Conservation (phyloP, 2,888 invertebrate genomes). For the Pollenia amentaria region DNA sequence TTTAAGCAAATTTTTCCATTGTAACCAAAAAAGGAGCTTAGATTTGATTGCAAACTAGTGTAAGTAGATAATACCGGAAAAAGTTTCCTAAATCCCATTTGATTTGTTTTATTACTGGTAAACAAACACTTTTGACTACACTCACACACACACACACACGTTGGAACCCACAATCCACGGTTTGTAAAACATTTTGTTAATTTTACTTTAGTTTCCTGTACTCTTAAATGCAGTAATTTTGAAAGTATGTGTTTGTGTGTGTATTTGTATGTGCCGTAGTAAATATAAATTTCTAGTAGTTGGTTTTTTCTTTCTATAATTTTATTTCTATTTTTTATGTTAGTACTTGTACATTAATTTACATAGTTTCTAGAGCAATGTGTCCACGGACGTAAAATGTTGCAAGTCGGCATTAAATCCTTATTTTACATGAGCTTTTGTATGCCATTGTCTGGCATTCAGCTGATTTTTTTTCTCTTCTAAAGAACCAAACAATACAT, state of each 20-base stretch:
- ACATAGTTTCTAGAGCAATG: slow-evolving; percentile 75
- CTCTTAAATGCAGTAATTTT: slow-evolving; percentile 49
- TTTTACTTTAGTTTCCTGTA: slow-evolving; percentile 73
- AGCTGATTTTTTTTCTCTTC: slow-evolving; percentile 15
- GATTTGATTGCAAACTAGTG: slow-evolving; percentile 28
- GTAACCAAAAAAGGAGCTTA: background rate
- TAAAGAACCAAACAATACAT: slow-evolving; percentile 55
- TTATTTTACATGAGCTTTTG: slow-evolving; percentile 75
- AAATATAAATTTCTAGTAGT: slow-evolving; percentile 51
- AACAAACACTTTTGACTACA: slow-evolving; percentile 17
- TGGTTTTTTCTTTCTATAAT: slow-evolving; percentile 33
- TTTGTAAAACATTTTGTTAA: slow-evolving; percentile 75
- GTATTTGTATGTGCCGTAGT: slow-evolving; percentile 19
- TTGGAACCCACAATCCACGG: slow-evolving; percentile 74
- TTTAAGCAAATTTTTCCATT: slow-evolving; percentile 42
- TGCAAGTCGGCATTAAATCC: slow-evolving; percentile 74
- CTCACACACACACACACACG: background rate
- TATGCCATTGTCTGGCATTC: slow-evolving; percentile 72
- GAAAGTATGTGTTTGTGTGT: background rate
- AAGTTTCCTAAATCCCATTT: slow-evolving; percentile 69
- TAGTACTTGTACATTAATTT: slow-evolving; percentile 71
- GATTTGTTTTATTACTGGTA: slow-evolving; percentile 68
- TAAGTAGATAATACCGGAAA: slow-evolving; percentile 58
- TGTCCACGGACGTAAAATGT: slow-evolving; percentile 74
- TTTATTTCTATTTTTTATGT: slow-evolving; percentile 29